Evolutionary conservation across 2,113 vertebrate species (phyloP), one percentile per base, ranked within the genome.

Genomic region (Dicentrarchus labrax): DNA sequence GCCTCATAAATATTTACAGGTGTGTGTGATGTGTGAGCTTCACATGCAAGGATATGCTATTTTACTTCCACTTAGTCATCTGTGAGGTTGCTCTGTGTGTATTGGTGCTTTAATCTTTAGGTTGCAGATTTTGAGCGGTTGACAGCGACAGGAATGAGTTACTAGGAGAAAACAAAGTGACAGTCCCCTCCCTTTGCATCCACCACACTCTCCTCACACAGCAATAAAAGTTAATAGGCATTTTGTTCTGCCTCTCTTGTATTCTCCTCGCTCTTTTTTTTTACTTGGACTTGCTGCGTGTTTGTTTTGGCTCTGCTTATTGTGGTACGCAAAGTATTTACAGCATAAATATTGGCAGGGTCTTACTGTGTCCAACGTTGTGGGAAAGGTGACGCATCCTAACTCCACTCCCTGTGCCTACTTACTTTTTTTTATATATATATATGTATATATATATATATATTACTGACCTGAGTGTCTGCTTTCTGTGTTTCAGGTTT

Each of bases 1-100:
- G 68, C 71, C 62, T 88, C 70, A 84, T 76, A 88, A 90, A 93
- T 93, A 92, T 93, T 91, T 87, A 83, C 68, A 90, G 68, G 71
- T 85, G 83, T 43, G 77, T 51, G 9, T 70, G 51, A 72, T 76
- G 75, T 56, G 69, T 19, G 68, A 22, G 53, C 75, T 36, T 78
- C 80, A 61, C 68, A n/a, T 61, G 54, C 50, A 59, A 45, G 13
- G 45, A 47, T 47, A 47, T 13, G 13, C 45, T 47, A 30, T 30
- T 30, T 30, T 30, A 13, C 11, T 10, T 47, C 11, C 45, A n/a
- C 79, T 86, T 24, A 51, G 64, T 36, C 64, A 70, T 4, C 19
- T 19, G 21, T 45, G 30, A 75, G 67, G 15, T 65, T 60, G 41
- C 60, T 54, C 59, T 2, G 21, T 48, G 45, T 60, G 8, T 56